Evolutionary conservation across 2,113 vertebrate genomes (phyloP).

Genomic region (Ptyas mucosa): DNA sequence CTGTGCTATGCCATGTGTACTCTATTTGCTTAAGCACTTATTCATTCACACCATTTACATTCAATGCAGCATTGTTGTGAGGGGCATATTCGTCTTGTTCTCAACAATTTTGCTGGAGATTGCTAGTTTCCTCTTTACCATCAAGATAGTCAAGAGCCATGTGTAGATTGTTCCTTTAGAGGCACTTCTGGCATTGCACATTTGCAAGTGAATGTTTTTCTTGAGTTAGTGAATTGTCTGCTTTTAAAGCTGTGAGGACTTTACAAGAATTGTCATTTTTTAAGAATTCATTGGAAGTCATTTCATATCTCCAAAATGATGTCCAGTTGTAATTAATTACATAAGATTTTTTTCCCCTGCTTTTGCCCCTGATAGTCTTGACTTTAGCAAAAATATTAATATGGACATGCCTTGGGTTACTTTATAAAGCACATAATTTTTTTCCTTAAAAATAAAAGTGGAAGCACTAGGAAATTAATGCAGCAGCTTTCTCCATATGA

Average conservation of each 20-base stretch:
- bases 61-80: background rate
- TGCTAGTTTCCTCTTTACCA: background rate
- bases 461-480: background rate
- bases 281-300: background rate
- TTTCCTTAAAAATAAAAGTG: background rate
- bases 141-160: background rate
- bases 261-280: background rate
- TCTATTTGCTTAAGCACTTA: background rate
- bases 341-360: background rate
- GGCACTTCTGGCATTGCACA: too few relatives aligned
- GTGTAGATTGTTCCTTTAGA: background rate
- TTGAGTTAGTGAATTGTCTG: background rate
- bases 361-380: background rate
- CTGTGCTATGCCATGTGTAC: background rate
- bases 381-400: background rate
- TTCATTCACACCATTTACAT: background rate
- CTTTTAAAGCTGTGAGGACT: background rate
- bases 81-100: background rate
- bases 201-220: background rate
- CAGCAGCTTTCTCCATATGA: background rate
- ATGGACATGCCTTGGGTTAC: background rate
- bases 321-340: background rate
- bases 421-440: background rate
- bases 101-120: background rate
- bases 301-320: background rate